Evolutionary conservation across 37 sponge, comb jelly and placozoan species (phyloP).

Genomic region (Corticium candelabrum): DNA sequence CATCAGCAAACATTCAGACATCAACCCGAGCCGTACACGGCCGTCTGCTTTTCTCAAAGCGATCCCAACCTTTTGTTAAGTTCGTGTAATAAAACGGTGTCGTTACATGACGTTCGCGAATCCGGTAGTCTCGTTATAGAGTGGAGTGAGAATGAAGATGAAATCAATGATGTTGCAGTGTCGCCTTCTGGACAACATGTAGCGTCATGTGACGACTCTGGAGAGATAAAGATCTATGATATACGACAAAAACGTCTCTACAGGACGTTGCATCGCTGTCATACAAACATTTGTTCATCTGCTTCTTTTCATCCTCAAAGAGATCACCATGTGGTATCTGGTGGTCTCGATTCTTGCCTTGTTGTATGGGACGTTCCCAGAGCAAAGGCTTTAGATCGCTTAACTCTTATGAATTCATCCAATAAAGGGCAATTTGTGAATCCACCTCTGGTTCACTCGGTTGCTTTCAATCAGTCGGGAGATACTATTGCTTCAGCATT

Average conservation of each 20-base stretch:
- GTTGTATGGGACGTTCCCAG: conserved; percentile 44
- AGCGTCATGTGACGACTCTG: conserved; percentile 50
- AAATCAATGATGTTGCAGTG: conserved; percentile 48
- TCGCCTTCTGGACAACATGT: conserved; percentile 21
- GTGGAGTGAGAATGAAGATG: conserved; percentile 37
- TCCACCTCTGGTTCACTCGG: conserved; percentile 58
- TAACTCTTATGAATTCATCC: not conserved
- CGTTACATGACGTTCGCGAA: conserved; percentile 20
- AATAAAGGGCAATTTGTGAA: conserved; percentile 20
- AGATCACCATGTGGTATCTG: conserved; percentile 43
- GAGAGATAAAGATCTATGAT: conserved; percentile 46
- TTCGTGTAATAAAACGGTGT: conserved; percentile 19
- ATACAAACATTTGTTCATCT: conserved; percentile 51
- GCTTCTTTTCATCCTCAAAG: conserved; percentile 26
- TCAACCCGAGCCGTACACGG: conserved; percentile 27
- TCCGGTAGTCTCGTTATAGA: conserved; percentile 12
- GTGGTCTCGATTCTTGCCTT: conserved; percentile 40
- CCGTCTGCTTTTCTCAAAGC: not conserved
- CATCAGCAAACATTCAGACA: not conserved
- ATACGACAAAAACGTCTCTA: conserved; percentile 14
- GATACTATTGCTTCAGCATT: conserved; percentile 34
- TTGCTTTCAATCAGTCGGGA: not conserved
- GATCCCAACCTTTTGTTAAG: conserved; percentile 5
- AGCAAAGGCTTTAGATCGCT: conserved; percentile 11
- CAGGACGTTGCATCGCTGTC: conserved; percentile 19